phyloP scores from a whole-genome alignment of 2,113 vertebrate genomes.

The Phrynosoma blainvillii region DNA sequence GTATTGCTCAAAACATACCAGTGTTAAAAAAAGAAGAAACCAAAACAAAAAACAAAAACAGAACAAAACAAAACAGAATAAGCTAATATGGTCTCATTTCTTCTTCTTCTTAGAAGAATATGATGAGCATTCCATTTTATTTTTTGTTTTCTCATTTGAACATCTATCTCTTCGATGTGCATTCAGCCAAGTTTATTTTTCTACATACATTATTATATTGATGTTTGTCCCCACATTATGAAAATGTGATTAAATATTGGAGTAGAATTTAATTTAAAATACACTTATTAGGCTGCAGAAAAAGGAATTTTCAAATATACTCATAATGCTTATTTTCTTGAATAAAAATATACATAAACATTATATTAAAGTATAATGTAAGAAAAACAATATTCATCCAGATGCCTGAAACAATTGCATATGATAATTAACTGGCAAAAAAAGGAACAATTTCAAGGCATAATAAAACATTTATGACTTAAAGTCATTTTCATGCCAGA shows the following conservation, averaged over 20 bases:
- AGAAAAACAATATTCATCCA: slow-evolving; percentile 5
- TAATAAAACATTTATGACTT: not conserved
- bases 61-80: not conserved
- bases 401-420: not conserved
- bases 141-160: not conserved
- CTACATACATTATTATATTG: not conserved
- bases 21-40: not conserved
- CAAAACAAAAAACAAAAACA: too few species aligned
- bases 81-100: not conserved
- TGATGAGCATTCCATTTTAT: too few species aligned
- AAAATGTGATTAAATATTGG: not conserved
- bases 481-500: not conserved
- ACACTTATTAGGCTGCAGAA: not conserved
- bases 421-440: not conserved
- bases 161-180: not conserved
- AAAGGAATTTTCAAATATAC: not conserved
- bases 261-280: not conserved
- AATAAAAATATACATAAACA: not conserved
- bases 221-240: not conserved
- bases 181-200: not conserved
- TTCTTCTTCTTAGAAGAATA: not conserved
- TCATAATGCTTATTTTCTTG: not conserved
- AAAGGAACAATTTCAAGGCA: not conserved
- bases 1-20: not conserved
- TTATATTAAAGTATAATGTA: not conserved